Percentiles rank a stretch among this genome's conserved stretches.
phyloP scores from a whole-genome alignment of 2,888 invertebrate genomes.

The Mimas tiliae region DNA sequence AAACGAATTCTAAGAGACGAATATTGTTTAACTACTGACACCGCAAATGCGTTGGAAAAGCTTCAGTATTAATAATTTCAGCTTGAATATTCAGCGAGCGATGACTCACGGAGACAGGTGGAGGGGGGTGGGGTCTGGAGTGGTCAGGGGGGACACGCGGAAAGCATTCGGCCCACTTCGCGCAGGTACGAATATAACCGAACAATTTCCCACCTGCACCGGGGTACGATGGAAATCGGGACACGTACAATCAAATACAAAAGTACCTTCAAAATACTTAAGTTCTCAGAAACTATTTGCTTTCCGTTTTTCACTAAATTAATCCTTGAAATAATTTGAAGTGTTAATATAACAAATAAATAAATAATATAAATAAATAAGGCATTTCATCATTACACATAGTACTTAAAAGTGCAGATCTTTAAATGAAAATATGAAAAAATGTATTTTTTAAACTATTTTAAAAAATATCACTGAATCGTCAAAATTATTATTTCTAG shows the following conservation, averaged over 20 bases:
- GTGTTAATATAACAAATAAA: too few relatives aligned
- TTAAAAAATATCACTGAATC: too few relatives aligned
- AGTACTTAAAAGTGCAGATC: too few relatives aligned
- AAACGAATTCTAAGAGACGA: conserved; percentile 6
- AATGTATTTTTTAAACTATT: too few relatives aligned
- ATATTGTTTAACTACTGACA: conserved; percentile 12
- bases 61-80: conserved; percentile 30
- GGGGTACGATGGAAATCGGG: conserved; percentile 56
- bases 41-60: conserved; percentile 26
- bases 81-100: conserved; percentile 42
- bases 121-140: conserved; percentile 31
- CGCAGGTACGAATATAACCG: conserved; percentile 78
- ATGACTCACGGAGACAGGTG: conserved; percentile 55
- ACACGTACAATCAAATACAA: conserved; percentile 50
- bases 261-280: conserved; percentile 31
- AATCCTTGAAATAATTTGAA: too few relatives aligned
- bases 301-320: too few relatives aligned
- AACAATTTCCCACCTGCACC: conserved; percentile 79
- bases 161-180: conserved; percentile 76
- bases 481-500: too few relatives aligned
- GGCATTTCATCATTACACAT: too few relatives aligned
- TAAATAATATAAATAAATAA: too few relatives aligned
- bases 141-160: conserved; percentile 50
- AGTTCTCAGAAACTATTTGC: too few relatives aligned
- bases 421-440: too few relatives aligned